Conservation (phyloP, 2,797 vertebrate species). For the Falco cherrug region DNA sequence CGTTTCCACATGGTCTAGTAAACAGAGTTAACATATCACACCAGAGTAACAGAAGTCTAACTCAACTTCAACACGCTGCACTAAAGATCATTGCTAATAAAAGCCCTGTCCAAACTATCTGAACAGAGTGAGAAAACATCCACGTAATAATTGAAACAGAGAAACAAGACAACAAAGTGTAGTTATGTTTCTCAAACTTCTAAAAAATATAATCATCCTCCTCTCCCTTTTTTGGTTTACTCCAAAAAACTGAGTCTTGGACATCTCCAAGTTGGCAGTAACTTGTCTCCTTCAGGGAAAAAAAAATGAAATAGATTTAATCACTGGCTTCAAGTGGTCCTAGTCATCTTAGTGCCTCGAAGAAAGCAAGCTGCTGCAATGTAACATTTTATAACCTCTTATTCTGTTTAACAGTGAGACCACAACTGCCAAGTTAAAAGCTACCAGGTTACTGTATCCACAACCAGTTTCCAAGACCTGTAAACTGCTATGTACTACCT, state of each 20-base stretch:
- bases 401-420: background rate
- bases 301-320: background rate
- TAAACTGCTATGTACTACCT: background rate
- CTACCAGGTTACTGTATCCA: background rate
- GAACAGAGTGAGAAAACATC: background rate
- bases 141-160: background rate
- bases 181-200: background rate
- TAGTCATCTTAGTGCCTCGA: background rate
- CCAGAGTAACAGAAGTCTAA: background rate
- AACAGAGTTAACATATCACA: background rate
- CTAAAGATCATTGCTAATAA: background rate
- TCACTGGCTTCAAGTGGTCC: background rate
- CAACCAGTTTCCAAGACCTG: background rate
- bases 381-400: background rate
- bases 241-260: background rate
- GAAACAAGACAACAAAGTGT: background rate
- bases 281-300: background rate
- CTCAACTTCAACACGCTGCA: background rate
- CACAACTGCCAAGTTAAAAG: background rate
- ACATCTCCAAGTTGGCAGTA: background rate
- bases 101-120: background rate
- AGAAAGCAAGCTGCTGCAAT: background rate
- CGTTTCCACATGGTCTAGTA: background rate
- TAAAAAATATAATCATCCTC: background rate
- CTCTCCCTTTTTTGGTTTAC: background rate